Evolutionary conservation across 2,113 vertebrate genomes (phyloP).

Genomic region (Psephotus haematonotus): DNA sequence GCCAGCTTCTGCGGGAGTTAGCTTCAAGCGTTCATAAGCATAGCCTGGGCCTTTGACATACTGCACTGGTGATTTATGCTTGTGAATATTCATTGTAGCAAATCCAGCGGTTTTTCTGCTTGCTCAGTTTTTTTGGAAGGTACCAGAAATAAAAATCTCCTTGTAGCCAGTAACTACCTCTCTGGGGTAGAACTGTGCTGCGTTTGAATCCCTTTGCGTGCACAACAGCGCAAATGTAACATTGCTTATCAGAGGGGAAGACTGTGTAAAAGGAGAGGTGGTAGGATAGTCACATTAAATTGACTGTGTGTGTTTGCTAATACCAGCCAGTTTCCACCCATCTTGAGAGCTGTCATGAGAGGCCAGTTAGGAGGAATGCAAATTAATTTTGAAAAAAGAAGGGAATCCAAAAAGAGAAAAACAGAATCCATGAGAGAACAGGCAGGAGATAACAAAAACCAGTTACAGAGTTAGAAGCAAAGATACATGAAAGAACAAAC

Average conservation of each 20-base stretch:
- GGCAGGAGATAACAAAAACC: not conserved
- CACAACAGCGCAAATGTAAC: not conserved
- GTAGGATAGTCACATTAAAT: not conserved
- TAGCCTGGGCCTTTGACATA: slow-evolving; percentile 2
- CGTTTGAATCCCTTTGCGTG: not conserved
- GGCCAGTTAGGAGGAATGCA: not conserved
- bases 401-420: not conserved
- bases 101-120: slow-evolving; percentile 47
- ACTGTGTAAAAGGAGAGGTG: not conserved
- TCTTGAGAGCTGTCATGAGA: not conserved
- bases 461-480: not conserved
- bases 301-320: not conserved
- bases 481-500: not conserved
- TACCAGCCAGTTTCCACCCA: not conserved
- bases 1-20: slow-evolving; percentile 9
- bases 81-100: slow-evolving; percentile 58
- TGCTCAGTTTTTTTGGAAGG: not conserved
- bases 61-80: slow-evolving; percentile 28
- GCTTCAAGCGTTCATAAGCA: slow-evolving; percentile 9
- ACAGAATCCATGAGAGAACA: not conserved
- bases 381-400: not conserved
- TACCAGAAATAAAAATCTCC: not conserved
- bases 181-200: not conserved
- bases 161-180: not conserved
- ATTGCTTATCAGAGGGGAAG: not conserved